Conservation (phyloP, 1,140 invertebrate species). For the Maniola jurtina region DNA sequence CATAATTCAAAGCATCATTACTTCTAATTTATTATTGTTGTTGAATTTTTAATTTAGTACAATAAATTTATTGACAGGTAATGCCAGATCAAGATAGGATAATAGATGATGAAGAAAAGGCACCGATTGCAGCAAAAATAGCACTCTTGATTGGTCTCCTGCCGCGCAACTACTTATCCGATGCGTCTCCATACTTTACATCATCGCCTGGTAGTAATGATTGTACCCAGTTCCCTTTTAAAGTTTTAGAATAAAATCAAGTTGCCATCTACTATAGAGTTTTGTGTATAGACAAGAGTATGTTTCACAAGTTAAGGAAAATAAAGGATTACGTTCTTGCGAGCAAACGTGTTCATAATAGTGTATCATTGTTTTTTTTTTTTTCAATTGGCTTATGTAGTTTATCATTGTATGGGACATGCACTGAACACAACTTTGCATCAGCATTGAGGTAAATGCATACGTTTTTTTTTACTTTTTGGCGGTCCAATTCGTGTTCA, state of each 20-base stretch:
- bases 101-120: constrained; percentile 69
- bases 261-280: constrained; percentile 15
- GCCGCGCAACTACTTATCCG: constrained; percentile 65
- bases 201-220: constrained; percentile 48
- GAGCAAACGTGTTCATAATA: too few species aligned
- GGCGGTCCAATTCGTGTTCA: too few species aligned
- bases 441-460: too few species aligned
- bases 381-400: too few species aligned
- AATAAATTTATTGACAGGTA: constrained; percentile 49
- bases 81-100: constrained; percentile 77
- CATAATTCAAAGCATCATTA: too few species aligned
- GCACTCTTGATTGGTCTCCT: constrained; percentile 70
- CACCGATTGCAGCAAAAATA: constrained; percentile 74
- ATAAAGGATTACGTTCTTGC: background rate
- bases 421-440: too few species aligned
- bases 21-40: background rate
- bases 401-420: too few species aligned
- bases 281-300: constrained; percentile 8
- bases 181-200: constrained; percentile 55
- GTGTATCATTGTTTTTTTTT: too few species aligned
- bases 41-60: background rate
- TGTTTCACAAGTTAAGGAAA: background rate
- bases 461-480: too few species aligned
- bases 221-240: constrained; percentile 47
- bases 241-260: constrained; percentile 49